Percentiles rank a stretch among this genome's conserved stretches.
Evolutionary conservation across 2,113 vertebrate species (phyloP).

Genomic region (Chauna torquata): DNA sequence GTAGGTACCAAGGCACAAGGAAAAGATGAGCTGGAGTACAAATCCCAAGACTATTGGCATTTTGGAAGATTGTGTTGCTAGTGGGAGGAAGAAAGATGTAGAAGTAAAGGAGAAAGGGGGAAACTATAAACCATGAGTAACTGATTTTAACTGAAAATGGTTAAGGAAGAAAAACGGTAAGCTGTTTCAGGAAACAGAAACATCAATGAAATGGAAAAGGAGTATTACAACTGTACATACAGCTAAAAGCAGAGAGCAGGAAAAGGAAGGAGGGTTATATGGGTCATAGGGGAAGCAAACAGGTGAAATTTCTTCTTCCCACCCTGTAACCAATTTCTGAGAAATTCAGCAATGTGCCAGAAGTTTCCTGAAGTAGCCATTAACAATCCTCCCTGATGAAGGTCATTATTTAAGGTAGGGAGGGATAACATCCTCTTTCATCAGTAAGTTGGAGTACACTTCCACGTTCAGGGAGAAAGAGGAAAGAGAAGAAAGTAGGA

Average conservation of each 20-base stretch:
- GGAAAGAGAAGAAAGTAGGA: not conserved
- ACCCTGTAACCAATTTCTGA: not conserved
- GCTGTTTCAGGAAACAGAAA: not conserved
- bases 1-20: not conserved
- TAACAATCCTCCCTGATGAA: not conserved
- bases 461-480: not conserved
- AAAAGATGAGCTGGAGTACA: not conserved
- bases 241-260: not conserved
- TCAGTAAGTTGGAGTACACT: not conserved
- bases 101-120: not conserved
- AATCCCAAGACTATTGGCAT: not conserved
- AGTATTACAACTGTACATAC: not conserved
- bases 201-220: not conserved
- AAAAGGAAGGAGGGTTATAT: not conserved
- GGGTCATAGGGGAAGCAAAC: not conserved
- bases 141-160: not conserved
- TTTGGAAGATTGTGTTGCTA: not conserved
- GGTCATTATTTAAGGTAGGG: conserved; percentile 18
- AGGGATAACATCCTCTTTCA: conserved; percentile 32
- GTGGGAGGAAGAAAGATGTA: not conserved
- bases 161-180: not conserved
- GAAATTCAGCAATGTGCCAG: not conserved
- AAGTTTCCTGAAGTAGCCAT: conserved; percentile 42
- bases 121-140: not conserved
- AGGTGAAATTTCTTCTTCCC: not conserved